These are phyloP conservation scores for Phodopus roborovskii DNA, from an alignment of 2,113 vertebrate genomes.

Conservation along the genomic window DNA sequence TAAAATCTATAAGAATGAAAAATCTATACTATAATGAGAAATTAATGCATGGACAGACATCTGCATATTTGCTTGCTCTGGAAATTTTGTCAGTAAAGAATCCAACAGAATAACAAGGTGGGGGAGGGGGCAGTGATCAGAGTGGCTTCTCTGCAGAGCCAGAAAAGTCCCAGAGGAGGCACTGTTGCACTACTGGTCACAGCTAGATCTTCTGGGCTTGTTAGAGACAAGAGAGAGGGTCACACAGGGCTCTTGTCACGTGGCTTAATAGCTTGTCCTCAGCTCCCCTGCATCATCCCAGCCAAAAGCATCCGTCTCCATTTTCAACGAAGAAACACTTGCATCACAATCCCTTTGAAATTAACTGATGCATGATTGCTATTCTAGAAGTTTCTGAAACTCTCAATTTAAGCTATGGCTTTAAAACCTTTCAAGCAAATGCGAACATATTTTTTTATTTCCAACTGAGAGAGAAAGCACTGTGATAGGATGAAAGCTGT, in stretches of 20 bases:
- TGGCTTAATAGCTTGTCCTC: constrained; percentile 64
- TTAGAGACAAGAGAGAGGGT: constrained; percentile 72
- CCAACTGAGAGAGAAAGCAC: constrained; percentile 12
- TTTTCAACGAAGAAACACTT: constrained; percentile 60
- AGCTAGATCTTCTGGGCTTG: constrained; percentile 69
- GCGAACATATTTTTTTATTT: background rate
- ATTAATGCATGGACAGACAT: constrained; percentile 64
- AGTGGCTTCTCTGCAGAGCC: constrained; percentile 82
- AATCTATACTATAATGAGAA: background rate
- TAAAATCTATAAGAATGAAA: constrained; percentile 51
- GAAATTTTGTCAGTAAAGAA: constrained; percentile 64
- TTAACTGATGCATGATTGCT: constrained; percentile 64
- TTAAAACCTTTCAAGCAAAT: constrained; percentile 63
- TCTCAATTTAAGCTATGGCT: constrained; percentile 7
- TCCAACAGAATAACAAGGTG: constrained; percentile 26
- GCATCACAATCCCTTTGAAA: background rate
- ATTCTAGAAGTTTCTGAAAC: constrained; percentile 67
- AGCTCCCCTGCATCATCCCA: constrained; percentile 63
- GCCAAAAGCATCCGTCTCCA: constrained; percentile 64
- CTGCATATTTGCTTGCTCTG: constrained; percentile 56
- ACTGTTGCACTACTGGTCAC: constrained; percentile 83
- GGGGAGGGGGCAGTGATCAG: constrained; percentile 54
- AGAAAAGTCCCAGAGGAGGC: constrained; percentile 87
- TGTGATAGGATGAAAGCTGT: background rate
- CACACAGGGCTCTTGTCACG: constrained; percentile 65